Evolutionary conservation across 1,140 invertebrate genomes (phyloP).

Genomic region (Brachystomella parvula): DNA sequence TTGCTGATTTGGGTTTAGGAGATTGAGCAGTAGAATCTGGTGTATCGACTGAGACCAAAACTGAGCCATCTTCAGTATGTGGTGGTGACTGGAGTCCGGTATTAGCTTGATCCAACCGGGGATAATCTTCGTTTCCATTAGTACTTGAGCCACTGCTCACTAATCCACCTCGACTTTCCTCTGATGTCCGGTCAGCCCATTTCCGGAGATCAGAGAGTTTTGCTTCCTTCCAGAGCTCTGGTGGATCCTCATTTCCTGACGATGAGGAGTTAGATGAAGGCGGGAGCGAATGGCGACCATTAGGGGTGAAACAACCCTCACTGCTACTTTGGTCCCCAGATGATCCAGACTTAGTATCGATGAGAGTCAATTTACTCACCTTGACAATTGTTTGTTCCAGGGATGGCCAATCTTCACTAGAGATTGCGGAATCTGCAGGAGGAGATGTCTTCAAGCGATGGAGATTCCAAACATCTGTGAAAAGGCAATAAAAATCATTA

Average conservation of each 20-base stretch:
- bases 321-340: background rate
- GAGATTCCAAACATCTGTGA: background rate
- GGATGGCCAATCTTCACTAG: slow-evolving; percentile 4
- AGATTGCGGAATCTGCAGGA: background rate
- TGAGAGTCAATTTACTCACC: background rate
- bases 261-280: background rate
- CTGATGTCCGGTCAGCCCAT: background rate
- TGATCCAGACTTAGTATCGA: background rate
- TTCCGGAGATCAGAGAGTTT: background rate
- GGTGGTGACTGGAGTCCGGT: too few relatives aligned
- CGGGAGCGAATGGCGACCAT: background rate
- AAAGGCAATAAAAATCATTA: background rate
- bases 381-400: slow-evolving; percentile 1
- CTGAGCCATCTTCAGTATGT: background rate
- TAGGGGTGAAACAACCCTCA: background rate
- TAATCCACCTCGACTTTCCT: background rate
- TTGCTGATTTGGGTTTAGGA: background rate
- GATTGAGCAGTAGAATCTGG: background rate
- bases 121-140: background rate
- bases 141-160: background rate
- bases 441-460: background rate
- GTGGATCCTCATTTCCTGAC: background rate
- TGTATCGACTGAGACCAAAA: background rate
- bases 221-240: background rate
- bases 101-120: background rate